Evolutionary conservation across 2,113 vertebrate species (phyloP), one percentile per base, ranked within the genome.

Genomic region (Apaloderma vittatum): DNA sequence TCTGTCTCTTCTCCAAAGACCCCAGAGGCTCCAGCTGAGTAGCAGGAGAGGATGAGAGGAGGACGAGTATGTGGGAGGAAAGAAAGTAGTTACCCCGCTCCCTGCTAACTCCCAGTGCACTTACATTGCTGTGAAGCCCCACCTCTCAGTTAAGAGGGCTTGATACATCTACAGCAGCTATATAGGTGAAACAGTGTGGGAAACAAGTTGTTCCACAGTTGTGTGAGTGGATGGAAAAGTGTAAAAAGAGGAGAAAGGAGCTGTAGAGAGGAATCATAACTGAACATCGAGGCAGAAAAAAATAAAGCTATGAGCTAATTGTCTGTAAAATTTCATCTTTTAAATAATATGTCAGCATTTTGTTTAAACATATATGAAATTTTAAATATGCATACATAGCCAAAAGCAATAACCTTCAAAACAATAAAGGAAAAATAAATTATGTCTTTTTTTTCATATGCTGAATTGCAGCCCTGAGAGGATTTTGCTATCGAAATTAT

Each of bases 391-490:
- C 45, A 30, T 30, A 46, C 9, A 36, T n/a, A 81, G 51, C 79
- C 83, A 43, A 63, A 74, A 88, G 68, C 34, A 73, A n/a, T 66
- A 74, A 29, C 61, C 43, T 45, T 92, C 54, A 83, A 77, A 94
- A 79, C 17, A 51, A 55, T 62, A 52, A 80, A 59, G 43, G 46
- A 51, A 70, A 95, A 80, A 29, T 62, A 75, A 92, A 79, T 76
- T 21, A 40, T 19, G 9, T 61, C 21, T 18, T 81, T 86, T 62
- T 83, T 46, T 65, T 96, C 59, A 71, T 59, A 74, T 45, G 43
- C 48, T 93, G 51, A 71, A 67, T 88, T 92, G 83, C 59, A 94
- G 14, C 88, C 92, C 62, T 80, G 51, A 48, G 90, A 93, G 59
- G 63, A 67, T 93, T 88, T 94, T 46, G 24, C 29, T 45, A 32